These are phyloP conservation scores for Papilio protenor DNA, from an alignment of 2,888 invertebrate genomes.

Conservation along the genomic window DNA sequence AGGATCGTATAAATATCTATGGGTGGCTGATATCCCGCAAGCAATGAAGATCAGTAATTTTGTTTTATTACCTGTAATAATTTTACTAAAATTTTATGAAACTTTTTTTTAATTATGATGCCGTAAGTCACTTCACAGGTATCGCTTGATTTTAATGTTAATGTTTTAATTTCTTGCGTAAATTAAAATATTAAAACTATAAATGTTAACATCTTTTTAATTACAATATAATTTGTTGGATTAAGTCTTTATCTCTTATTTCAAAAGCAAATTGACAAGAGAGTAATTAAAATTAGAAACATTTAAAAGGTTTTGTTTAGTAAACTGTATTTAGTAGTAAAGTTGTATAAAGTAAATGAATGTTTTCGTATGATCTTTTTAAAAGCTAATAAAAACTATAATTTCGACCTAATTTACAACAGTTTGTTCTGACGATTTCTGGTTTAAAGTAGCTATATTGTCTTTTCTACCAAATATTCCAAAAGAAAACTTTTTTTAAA, in stretches of 20 bases:
- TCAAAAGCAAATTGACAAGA: not conserved
- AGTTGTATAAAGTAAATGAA: not conserved
- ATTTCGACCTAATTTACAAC: too few species aligned
- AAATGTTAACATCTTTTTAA: conserved; percentile 34
- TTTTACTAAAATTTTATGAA: not conserved
- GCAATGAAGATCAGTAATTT: conserved; percentile 3
- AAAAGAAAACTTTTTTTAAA: not conserved
- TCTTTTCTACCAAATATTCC: too few species aligned
- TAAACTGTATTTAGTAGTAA: not conserved
- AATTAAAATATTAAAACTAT: not conserved
- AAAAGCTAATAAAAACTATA: too few species aligned
- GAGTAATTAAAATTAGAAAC: not conserved
- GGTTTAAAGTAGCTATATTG: too few species aligned
- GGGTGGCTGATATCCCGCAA: conserved; percentile 4
- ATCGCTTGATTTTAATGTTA: conserved; percentile 8
- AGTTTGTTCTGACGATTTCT: too few species aligned
- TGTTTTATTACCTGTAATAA: conserved; percentile 4
- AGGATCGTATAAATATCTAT: not conserved
- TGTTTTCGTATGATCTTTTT: too few species aligned
- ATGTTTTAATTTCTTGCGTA: conserved; percentile 29
- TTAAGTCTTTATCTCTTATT: not conserved
- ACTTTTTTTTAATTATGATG: not conserved
- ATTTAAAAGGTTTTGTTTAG: not conserved
- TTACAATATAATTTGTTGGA: conserved; percentile 21
- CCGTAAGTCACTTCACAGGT: conserved; percentile 15